These are phyloP conservation scores for Tiaroga cobitis DNA, from an alignment of 2,797 vertebrate species.

Conservation along the genomic window DNA sequence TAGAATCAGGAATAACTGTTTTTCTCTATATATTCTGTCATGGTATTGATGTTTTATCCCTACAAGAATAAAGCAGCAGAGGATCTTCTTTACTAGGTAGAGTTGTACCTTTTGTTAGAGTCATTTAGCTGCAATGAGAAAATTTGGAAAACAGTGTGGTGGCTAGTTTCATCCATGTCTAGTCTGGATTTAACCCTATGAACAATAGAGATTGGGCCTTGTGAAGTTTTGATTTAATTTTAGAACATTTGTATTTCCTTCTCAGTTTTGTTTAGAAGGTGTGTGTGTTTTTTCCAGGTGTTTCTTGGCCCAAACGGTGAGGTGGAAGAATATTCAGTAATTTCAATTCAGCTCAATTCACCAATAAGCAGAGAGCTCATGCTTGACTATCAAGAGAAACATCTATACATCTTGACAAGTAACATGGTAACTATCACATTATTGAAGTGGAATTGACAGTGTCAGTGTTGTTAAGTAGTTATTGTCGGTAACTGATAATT, in stretches of 20 bases:
- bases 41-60: background rate
- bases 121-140: background rate
- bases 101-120: background rate
- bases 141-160: background rate
- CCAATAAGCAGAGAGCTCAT: slow-evolving; percentile 88
- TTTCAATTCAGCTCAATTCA: slow-evolving; percentile 82
- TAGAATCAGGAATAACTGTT: background rate
- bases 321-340: slow-evolving; percentile 81
- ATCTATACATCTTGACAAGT: slow-evolving; percentile 93
- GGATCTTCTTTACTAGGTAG: background rate
- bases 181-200: background rate
- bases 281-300: slow-evolving; percentile 76
- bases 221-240: background rate
- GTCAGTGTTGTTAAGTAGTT: background rate
- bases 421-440: slow-evolving; percentile 78
- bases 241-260: background rate
- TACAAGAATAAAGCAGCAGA: background rate
- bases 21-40: background rate
- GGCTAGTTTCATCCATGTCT: background rate
- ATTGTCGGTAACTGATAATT: slow-evolving; percentile 27
- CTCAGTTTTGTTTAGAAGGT: background rate
- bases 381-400: slow-evolving; percentile 86
- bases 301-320: slow-evolving; percentile 85
- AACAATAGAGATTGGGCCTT: background rate
- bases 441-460: background rate